Conservation (phyloP, 2,888 invertebrate genomes). For the Corythucha ciliata region DNA sequence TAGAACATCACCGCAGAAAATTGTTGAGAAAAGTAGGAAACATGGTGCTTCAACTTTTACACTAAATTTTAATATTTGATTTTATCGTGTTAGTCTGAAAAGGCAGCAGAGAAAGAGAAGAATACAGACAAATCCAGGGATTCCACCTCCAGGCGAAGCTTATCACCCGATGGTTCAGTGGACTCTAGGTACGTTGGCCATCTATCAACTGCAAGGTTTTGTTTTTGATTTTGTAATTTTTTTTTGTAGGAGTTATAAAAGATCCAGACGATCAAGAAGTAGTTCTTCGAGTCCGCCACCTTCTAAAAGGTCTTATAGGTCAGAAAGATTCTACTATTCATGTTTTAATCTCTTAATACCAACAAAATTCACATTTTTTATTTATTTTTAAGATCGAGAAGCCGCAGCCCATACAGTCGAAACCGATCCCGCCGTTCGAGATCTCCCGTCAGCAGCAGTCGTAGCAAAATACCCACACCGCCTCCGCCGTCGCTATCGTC, state of each 20-base stretch:
- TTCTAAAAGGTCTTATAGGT: constrained; percentile 37
- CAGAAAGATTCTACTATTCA: too few species aligned
- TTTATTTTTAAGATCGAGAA: constrained; percentile 29
- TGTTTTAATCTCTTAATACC: background rate
- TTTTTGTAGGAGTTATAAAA: constrained; percentile 33
- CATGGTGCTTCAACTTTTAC: constrained; percentile 13
- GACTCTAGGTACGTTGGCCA: constrained; percentile 30
- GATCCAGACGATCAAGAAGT: constrained; percentile 37
- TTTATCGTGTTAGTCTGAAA: constrained; percentile 34
- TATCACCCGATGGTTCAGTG: constrained; percentile 35
- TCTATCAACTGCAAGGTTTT: background rate
- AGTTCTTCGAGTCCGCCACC: constrained; percentile 36
- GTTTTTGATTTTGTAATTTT: constrained; percentile 7
- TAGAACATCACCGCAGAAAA: constrained; percentile 82
- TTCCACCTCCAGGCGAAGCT: constrained; percentile 31
- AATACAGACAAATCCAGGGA: constrained; percentile 31
- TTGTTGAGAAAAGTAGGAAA: constrained; percentile 66
- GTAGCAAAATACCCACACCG: too few species aligned
- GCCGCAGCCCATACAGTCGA: constrained; percentile 31
- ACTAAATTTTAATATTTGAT: constrained; percentile 3
- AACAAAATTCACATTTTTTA: background rate
- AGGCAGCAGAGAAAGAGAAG: constrained; percentile 41
- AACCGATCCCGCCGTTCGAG: constrained; percentile 28
- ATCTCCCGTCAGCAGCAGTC: too few species aligned
- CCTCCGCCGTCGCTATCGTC: too few species aligned